Evolutionary conservation across 2,888 invertebrate genomes (phyloP).

Genomic region (Amiota mariae): DNA sequence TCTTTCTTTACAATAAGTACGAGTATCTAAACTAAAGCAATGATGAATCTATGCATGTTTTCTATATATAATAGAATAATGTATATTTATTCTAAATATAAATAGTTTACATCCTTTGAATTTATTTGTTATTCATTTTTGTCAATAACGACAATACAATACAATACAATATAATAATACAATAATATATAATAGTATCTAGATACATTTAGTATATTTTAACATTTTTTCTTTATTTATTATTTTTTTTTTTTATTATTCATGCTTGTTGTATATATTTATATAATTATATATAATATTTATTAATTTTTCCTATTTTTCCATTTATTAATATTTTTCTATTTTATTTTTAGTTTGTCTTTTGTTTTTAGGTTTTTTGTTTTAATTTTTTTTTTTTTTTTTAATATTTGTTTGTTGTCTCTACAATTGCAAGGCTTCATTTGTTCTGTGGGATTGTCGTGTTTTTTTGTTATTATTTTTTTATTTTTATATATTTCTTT

Average conservation of each 20-base stretch:
- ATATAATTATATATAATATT: slow-evolving; percentile 23
- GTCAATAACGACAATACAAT: neutral
- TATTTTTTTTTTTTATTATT: slow-evolving; percentile 5
- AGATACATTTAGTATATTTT: slow-evolving; percentile 6
- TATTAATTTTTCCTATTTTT: neutral
- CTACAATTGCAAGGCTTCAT: slow-evolving; percentile 62
- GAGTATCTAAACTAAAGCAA: too few relatives aligned
- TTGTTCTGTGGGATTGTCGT: slow-evolving; percentile 71
- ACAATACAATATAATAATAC: neutral
- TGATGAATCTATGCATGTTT: too few relatives aligned
- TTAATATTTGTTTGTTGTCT: slow-evolving; percentile 21
- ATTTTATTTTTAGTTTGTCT: slow-evolving; percentile 15
- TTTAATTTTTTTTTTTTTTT: slow-evolving; percentile 2
- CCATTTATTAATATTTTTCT: slow-evolving; percentile 14
- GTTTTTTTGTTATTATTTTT: slow-evolving; percentile 42
- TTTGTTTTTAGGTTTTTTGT: slow-evolving; percentile 26
- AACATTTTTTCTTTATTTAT: slow-evolving; percentile 7
- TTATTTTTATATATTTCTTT: too few relatives aligned
- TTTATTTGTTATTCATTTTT: neutral
- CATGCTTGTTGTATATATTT: slow-evolving; percentile 14
- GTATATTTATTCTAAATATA: too few relatives aligned
- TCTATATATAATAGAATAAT: too few relatives aligned
- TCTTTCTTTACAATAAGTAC: too few relatives aligned
- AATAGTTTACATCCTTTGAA: too few relatives aligned
- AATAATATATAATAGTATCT: slow-evolving; percentile 2